Conservation (phyloP, 2,113 vertebrate genomes). For the Colius striatus region DNA sequence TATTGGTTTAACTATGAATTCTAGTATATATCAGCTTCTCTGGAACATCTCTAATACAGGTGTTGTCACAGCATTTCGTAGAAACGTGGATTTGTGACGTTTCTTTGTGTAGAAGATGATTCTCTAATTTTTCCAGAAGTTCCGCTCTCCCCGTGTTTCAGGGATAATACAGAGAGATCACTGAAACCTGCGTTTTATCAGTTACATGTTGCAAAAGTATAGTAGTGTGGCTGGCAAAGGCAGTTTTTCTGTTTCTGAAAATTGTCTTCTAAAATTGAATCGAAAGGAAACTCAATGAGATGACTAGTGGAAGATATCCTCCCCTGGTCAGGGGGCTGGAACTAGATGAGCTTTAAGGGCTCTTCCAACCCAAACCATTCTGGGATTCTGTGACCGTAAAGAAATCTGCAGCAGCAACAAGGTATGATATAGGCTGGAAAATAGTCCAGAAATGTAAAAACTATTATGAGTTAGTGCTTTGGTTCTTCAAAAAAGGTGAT, state of each 20-base stretch:
- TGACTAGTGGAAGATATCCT: too few species aligned
- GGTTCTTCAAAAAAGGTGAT: neutral
- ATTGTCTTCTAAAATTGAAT: neutral
- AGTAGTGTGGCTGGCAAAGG: neutral
- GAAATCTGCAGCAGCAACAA: neutral
- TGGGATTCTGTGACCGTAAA: neutral
- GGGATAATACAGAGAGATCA: neutral
- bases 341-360: too few species aligned
- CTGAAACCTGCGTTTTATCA: neutral
- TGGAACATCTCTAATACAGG: neutral
- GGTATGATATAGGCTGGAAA: neutral
- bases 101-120: neutral
- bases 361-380: too few species aligned
- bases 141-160: neutral
- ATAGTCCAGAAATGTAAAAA: neutral
- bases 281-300: neutral
- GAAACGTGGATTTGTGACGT: neutral
- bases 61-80: neutral
- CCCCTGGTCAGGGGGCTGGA: too few species aligned
- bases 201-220: neutral
- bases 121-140: neutral
- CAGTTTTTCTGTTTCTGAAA: neutral
- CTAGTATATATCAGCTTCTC: neutral
- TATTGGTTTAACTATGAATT: neutral
- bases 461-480: neutral